Base-by-base conservation (phyloP, 1,140 invertebrate genomes). In the Drosophila ohnishii region DNA sequence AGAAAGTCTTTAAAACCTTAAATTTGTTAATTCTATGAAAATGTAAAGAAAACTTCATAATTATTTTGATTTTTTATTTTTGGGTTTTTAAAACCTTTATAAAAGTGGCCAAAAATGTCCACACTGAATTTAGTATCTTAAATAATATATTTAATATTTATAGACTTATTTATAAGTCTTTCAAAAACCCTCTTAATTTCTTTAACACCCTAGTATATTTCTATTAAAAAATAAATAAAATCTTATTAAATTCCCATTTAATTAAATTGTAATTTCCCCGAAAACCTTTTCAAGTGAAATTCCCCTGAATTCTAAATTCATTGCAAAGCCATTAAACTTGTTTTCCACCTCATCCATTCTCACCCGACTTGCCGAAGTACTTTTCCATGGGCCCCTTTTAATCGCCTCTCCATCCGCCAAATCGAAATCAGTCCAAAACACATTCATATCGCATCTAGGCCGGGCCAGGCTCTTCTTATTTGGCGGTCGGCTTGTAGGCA, bases 391-490 rank as follows among this genome's bases (percentile, higher is more conserved):
- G 40, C 58, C 72, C 58, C 60, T 51, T 58, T 75, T 75, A 63
- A 75, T 63, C 55, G 35, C 28, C 14, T 34, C 48, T n/a, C 40
- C 42, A 28, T 22, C 39, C 37, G 35, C 57, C 28, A 62, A 73
- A 45, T 19, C 48, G 51, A 45, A 45, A 58, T 45, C 44, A 59
- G 57, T 50, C 32, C 50, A 75, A 50, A 79, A 60, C 47, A 51
- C 44, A 80, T 70, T 70, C 67, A 71, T 71, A 71, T 71, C 67
- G 51, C 65, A 66, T 39, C 56, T 56, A 42, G 60, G 66, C 48
- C 34, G 66, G 16, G 22, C 42, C 25, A 11, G 6, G 11, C 22
- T 40, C 37, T 39, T 48, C 34, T 62, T 44, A 60, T 69, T 62
- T 40, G 67, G 56, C 56, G 58, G 45, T 47, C 28, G 35, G 75